Evolutionary conservation across 2,113 vertebrate genomes (phyloP).

Genomic region (Leucoraja erinaceus): DNA sequence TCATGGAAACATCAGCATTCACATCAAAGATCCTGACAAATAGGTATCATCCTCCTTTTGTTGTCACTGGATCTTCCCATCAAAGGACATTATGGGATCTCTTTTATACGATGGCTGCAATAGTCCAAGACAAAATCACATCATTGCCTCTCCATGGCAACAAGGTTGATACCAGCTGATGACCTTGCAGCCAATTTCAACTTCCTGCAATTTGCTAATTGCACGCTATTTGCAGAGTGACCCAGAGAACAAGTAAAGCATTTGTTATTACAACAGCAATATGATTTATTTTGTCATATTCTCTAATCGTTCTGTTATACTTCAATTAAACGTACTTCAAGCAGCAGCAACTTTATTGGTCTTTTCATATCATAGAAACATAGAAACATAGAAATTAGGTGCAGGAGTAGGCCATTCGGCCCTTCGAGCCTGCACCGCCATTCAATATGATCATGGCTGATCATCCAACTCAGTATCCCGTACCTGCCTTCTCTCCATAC

Average conservation of each 20-base stretch:
- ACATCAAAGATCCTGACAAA: background rate
- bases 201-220: background rate
- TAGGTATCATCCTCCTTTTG: background rate
- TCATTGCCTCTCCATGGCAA: background rate
- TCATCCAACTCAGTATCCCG: too few relatives aligned
- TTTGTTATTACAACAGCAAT: background rate
- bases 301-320: background rate
- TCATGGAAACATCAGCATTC: background rate
- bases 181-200: background rate
- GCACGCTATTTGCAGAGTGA: background rate
- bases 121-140: background rate
- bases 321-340: background rate
- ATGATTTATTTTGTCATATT: background rate
- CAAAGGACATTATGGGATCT: background rate
- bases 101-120: background rate
- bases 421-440: too few relatives aligned
- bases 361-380: slow-evolving; percentile 16
- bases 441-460: too few relatives aligned
- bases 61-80: background rate
- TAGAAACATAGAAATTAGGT: too few relatives aligned
- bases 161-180: background rate
- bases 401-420: too few relatives aligned
- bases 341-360: background rate
- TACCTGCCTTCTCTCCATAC: too few relatives aligned
- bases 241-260: background rate